Percentiles rank a stretch among this genome's conserved stretches.
Conservation (phyloP, 2,113 vertebrate species). For the Phoenicopterus ruber region DNA sequence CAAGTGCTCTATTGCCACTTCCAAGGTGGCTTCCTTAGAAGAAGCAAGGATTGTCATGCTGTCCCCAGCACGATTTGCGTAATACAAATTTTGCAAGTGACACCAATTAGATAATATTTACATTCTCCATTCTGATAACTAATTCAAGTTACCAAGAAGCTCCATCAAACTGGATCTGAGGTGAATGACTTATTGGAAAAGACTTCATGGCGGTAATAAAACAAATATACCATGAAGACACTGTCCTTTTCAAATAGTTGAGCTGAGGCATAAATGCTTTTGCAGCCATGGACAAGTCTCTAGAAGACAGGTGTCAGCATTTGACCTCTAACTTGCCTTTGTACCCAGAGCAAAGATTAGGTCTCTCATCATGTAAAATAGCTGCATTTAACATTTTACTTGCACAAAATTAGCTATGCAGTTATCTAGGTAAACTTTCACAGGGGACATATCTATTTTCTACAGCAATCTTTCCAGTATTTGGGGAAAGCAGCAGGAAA, state of each 20-base stretch:
- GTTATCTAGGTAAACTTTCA: not conserved
- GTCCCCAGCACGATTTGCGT: not conserved
- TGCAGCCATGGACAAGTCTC: not conserved
- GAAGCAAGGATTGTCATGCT: not conserved
- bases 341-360: not conserved
- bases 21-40: not conserved
- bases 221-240: not conserved
- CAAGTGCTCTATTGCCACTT: not conserved
- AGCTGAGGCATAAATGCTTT: not conserved
- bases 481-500: not conserved
- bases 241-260: not conserved
- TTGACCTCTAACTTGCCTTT: not conserved
- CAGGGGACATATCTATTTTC: not conserved
- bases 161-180: not conserved
- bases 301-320: not conserved
- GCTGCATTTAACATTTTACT: not conserved
- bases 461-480: not conserved
- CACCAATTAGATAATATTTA: not conserved
- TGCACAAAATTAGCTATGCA: not conserved
- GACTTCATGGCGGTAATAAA: not conserved
- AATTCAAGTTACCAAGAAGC: not conserved
- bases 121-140: not conserved
- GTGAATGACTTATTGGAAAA: not conserved
- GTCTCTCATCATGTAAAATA: not conserved
- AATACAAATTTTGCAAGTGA: not conserved